These are phyloP conservation scores for Drepanosiphum platanoidis DNA, from an alignment of 2,888 invertebrate genomes.

Conservation along the genomic window DNA sequence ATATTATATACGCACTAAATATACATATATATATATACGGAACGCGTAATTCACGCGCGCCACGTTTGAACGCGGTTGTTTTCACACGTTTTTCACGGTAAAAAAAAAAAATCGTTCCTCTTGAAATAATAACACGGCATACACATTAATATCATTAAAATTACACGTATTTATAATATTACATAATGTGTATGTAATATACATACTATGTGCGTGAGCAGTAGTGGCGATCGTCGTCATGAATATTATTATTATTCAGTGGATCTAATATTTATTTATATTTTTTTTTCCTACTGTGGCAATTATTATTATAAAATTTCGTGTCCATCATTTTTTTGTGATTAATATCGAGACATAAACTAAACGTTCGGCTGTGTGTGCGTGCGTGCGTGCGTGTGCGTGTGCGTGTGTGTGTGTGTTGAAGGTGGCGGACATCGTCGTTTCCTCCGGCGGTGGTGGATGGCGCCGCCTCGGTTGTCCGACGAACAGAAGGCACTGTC, in stretches of 20 bases:
- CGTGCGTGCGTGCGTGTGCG: conserved; percentile 28
- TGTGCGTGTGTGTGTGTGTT: conserved; percentile 43
- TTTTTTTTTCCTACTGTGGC: too few relatives aligned
- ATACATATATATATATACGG: not conserved
- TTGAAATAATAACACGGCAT: not conserved
- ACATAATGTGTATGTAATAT: not conserved
- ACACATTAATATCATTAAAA: too few relatives aligned
- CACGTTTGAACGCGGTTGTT: not conserved
- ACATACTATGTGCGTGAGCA: too few relatives aligned
- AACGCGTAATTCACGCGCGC: not conserved
- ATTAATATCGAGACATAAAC: too few relatives aligned
- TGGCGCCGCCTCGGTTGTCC: conserved; percentile 56
- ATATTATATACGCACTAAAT: not conserved
- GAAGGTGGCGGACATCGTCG: conserved; percentile 18
- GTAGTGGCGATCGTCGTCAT: too few relatives aligned
- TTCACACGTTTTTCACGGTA: not conserved
- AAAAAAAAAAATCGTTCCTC: not conserved
- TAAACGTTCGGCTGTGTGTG: conserved; percentile 41
- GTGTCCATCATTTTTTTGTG: too few relatives aligned
- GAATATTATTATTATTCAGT: too few relatives aligned
- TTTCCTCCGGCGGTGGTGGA: conserved; percentile 1
- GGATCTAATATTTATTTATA: too few relatives aligned
- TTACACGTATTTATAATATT: not conserved
- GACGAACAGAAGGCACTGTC: conserved; percentile 50
- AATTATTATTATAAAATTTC: too few relatives aligned